These are phyloP conservation scores for Clivina fossor DNA, from an alignment of 2,888 invertebrate genomes.

Conservation along the genomic window DNA sequence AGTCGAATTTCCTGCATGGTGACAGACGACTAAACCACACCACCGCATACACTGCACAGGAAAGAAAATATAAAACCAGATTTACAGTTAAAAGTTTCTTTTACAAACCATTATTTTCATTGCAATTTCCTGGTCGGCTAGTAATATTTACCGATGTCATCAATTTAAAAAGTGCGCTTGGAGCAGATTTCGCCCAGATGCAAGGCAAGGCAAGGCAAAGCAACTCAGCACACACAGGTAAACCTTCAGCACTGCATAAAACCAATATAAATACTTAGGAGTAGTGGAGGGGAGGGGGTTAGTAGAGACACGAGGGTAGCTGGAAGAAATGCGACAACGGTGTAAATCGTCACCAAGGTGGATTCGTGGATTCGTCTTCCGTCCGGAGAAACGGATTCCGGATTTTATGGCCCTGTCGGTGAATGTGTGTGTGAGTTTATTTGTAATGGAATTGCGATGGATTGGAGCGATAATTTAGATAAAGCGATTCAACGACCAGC, in stretches of 20 bases:
- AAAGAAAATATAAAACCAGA: slow-evolving; percentile 32
- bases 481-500: slow-evolving; percentile 17
- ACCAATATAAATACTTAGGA: slow-evolving; percentile 34
- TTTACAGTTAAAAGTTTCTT: slow-evolving; percentile 33
- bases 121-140: slow-evolving; percentile 34
- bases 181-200: slow-evolving; percentile 37
- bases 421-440: slow-evolving; percentile 17
- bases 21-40: slow-evolving; percentile 23
- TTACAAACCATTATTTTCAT: slow-evolving; percentile 32
- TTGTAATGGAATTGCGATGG: slow-evolving; percentile 31
- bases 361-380: slow-evolving; percentile 33
- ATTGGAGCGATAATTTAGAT: slow-evolving; percentile 28
- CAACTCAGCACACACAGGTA: no score
- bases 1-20: slow-evolving; percentile 22
- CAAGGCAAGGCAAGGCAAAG: no score
- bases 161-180: slow-evolving; percentile 35
- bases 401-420: slow-evolving; percentile 27
- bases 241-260: slow-evolving; percentile 25
- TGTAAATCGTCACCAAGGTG: slow-evolving; percentile 32
- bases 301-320: slow-evolving; percentile 28
- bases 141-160: slow-evolving; percentile 32
- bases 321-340: slow-evolving; percentile 28
- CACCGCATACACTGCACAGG: slow-evolving; percentile 5
- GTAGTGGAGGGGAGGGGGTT: slow-evolving; percentile 16
- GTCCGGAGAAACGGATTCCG: slow-evolving; percentile 27